Conservation (phyloP, 2,113 vertebrate species). For the Gracilinanus agilis region DNA sequence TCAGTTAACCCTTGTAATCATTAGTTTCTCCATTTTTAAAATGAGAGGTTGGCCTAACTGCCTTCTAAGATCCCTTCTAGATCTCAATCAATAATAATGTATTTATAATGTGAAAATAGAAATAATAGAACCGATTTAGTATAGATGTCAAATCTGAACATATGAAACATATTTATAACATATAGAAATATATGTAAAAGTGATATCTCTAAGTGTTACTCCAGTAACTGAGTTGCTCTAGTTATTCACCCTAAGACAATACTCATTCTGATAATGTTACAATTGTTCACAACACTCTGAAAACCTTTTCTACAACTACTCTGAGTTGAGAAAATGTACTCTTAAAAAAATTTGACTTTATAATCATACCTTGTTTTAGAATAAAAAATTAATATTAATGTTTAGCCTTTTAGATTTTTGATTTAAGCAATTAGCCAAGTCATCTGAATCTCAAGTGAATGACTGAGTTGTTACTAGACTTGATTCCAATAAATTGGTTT, state of each 20-base stretch:
- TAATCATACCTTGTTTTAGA: neutral
- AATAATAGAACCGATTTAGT: too few species aligned
- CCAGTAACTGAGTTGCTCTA: too few species aligned
- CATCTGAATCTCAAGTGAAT: neutral
- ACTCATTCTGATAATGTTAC: neutral
- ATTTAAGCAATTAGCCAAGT: neutral
- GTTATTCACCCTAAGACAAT: too few species aligned
- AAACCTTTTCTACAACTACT: neutral
- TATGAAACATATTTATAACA: too few species aligned
- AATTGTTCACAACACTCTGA: neutral
- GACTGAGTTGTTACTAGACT: constrained; percentile 74
- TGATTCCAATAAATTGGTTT: constrained; percentile 85
- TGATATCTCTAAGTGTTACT: too few species aligned
- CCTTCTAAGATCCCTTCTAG: too few species aligned
- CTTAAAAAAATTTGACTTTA: neutral
- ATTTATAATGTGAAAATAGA: too few species aligned
- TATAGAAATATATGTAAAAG: too few species aligned
- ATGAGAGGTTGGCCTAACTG: neutral
- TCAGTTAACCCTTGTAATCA: neutral
- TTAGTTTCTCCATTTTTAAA: neutral
- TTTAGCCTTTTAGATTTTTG: neutral
- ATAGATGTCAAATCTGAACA: too few species aligned
- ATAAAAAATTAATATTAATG: neutral
- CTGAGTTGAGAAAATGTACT: neutral
- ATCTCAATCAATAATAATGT: too few species aligned